Evolutionary conservation across 2,888 invertebrate genomes (phyloP).

Genomic region (Eupithecia dodoneata): DNA sequence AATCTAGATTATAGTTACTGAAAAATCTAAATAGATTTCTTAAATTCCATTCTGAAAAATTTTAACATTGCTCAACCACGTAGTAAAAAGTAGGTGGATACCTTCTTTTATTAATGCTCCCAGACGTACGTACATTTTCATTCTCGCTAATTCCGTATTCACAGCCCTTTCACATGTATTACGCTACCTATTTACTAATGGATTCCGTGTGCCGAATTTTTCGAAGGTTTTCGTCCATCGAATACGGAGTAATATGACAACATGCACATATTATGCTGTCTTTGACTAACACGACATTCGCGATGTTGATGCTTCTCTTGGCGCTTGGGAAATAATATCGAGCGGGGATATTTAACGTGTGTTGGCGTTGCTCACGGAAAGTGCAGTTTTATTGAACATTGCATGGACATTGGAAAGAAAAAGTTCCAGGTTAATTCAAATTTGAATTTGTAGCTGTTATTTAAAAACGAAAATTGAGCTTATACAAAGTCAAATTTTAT

Average conservation of each 20-base stretch:
- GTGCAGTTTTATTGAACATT: background rate
- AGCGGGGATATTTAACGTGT: background rate
- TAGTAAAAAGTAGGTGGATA: conserved; percentile 7
- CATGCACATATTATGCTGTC: background rate
- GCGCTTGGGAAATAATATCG: background rate
- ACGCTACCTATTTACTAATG: conserved; percentile 57
- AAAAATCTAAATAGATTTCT: background rate
- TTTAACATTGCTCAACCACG: background rate
- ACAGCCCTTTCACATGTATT: conserved; percentile 48
- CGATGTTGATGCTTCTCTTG: background rate
- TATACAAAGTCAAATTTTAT: background rate
- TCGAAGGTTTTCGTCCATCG: conserved; percentile 18
- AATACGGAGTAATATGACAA: conserved; percentile 6
- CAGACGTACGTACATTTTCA: conserved; percentile 36
- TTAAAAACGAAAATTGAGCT: background rate
- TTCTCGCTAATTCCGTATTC: conserved; percentile 49
- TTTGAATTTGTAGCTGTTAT: background rate
- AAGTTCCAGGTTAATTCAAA: background rate
- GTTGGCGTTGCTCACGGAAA: background rate
- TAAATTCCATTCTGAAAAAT: background rate
- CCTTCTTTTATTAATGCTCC: conserved; percentile 15
- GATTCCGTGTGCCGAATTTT: conserved; percentile 58
- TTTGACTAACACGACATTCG: background rate
- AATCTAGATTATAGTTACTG: too few relatives aligned
- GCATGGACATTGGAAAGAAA: background rate